These are phyloP conservation scores for Drosophila paucipuncta DNA, from an alignment of 2,888 invertebrate genomes.

Conservation along the genomic window DNA sequence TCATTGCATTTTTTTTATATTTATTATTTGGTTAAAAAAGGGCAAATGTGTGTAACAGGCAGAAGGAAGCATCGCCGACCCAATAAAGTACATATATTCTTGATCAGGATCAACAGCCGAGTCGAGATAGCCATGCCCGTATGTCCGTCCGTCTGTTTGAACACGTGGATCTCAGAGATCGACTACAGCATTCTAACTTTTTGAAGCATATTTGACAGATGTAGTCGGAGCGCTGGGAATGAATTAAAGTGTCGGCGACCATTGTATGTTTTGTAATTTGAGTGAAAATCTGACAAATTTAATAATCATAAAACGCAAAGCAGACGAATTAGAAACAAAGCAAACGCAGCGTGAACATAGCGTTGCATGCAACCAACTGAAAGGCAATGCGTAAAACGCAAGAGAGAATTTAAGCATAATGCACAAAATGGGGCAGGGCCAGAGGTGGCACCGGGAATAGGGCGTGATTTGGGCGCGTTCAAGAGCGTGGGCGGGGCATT, in stretches of 20 bases:
- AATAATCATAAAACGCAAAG: slow-evolving; percentile 64
- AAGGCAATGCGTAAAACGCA: slow-evolving; percentile 27
- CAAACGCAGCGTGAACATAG: slow-evolving; percentile 51
- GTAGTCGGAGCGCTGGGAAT: background rate
- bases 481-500: slow-evolving; percentile 16
- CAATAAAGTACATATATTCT: too few species aligned
- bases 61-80: too few species aligned
- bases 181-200: too few species aligned
- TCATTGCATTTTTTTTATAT: background rate
- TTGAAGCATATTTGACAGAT: background rate
- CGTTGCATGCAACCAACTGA: slow-evolving; percentile 39
- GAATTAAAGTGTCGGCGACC: background rate
- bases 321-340: slow-evolving; percentile 41
- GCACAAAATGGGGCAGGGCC: slow-evolving; percentile 40
- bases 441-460: background rate
- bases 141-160: too few species aligned
- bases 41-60: too few species aligned
- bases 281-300: slow-evolving; percentile 39
- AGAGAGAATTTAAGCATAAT: slow-evolving; percentile 39
- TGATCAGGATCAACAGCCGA: too few species aligned
- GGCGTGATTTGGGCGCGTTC: background rate
- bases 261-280: background rate
- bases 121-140: too few species aligned
- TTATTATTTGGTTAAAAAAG: too few species aligned
- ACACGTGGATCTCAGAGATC: too few species aligned